Evolutionary conservation across 2,113 vertebrate genomes (phyloP), one percentile per base, ranked within the genome.

Genomic region (Aegotheles bennettii): DNA sequence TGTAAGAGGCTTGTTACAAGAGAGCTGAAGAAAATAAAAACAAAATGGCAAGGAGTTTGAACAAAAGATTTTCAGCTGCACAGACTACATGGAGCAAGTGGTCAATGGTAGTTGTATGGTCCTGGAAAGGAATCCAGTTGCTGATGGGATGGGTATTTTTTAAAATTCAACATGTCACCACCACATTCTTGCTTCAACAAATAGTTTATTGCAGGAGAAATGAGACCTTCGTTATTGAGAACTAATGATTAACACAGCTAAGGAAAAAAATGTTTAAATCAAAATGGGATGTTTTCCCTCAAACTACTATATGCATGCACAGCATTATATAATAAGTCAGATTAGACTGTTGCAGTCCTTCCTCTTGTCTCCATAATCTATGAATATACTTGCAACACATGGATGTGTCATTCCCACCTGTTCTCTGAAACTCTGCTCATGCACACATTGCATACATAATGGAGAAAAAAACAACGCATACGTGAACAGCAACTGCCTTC

Each of bases 11-110:
- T 15, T 94, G 16, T 57, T 78, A 69, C 21, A 80, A 84, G 47
- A 71, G 2, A 54, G 19, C 11, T 63, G 76, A 85, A 70, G 59
- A 77, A 96, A 95, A 77, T 18, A 1, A 31, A 68, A 89, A 35
- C 15, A 77, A 89, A 94, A 69, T 68, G 21, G 10, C 31, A 91
- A 95, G 33, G 93, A 85, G 38, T 56, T 74, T 50, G 69, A 92
- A 83, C 57, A 38, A 31, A 69, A 81, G 17, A 17, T 29, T 65
- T 87, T 45, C 43, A 84, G 3, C 19, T 61, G 16, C 45, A 47
- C 17, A 60, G 51, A 36, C 24, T 28, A 48, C 7, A 50, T 45
- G 45, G n/a, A 76, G 16, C 15, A 51, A 42, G 25, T 28, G 24
- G 15, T 33, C 71, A 77, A 81, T 36, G 64, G 40, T 13, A 81